Evolutionary conservation across 2,113 vertebrate species (phyloP).

Genomic region (Phaethon lepturus): DNA sequence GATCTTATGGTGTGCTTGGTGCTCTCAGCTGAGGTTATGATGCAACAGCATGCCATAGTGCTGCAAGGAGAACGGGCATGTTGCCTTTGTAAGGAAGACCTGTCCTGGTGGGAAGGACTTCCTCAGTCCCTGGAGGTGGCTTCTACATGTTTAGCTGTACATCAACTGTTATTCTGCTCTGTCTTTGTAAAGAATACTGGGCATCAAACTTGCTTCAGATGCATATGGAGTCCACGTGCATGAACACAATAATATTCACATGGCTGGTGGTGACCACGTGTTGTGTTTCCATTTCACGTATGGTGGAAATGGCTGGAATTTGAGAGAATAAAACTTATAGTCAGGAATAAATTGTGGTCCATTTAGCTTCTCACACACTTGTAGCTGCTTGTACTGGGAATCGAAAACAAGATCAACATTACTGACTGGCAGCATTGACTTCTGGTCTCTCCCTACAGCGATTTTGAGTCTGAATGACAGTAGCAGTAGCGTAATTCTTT

Average conservation of each 20-base stretch:
- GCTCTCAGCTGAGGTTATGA: neutral
- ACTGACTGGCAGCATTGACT: neutral
- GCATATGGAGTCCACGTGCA: neutral
- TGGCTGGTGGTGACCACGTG: neutral
- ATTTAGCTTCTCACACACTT: neutral
- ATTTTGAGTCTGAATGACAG: neutral
- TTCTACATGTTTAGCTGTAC: neutral
- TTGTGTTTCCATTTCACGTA: neutral
- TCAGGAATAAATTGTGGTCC: neutral
- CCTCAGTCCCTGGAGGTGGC: neutral
- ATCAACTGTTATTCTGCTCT: neutral
- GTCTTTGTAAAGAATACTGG: neutral
- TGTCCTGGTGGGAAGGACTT: neutral
- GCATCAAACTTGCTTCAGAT: neutral
- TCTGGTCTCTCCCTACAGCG: neutral
- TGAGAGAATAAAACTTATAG: neutral
- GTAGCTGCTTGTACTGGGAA: neutral
- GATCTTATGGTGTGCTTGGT: neutral
- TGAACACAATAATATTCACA: neutral
- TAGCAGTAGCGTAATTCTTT: neutral
- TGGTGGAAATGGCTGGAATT: neutral
- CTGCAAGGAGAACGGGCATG: accelerated
- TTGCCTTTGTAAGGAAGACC: neutral
- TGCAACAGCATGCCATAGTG: neutral
- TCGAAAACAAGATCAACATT: neutral